Conservation (phyloP, 2,797 vertebrate species). For the Buphagus erythrorhynchus region DNA sequence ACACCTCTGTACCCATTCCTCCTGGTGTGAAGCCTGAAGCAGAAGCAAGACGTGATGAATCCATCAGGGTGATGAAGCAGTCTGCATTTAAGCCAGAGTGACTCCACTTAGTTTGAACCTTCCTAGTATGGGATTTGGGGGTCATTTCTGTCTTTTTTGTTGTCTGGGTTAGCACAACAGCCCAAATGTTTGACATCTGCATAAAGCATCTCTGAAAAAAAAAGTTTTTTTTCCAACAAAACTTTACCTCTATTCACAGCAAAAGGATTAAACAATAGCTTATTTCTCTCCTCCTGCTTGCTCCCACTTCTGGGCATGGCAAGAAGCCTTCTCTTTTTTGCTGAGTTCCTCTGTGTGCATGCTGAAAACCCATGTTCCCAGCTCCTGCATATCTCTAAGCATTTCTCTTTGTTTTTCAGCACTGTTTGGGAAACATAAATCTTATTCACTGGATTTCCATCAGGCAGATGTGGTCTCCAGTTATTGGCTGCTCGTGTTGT, state of each 20-base stretch:
- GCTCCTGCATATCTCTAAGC: not conserved
- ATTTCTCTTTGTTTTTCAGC: not conserved
- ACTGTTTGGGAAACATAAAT: constrained; percentile 3
- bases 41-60: not conserved
- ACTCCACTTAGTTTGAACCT: not conserved
- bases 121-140: not conserved
- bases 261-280: not conserved
- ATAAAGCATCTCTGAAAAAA: not conserved
- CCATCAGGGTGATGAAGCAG: not conserved
- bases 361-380: not conserved
- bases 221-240: not conserved
- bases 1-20: not conserved
- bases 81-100: not conserved
- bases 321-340: not conserved
- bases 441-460: not conserved
- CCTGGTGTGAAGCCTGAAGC: not conserved
- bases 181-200: not conserved
- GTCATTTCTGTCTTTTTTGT: not conserved
- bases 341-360: not conserved
- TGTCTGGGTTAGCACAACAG: not conserved
- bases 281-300: not conserved
- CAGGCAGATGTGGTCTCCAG: not conserved
- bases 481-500: not conserved
- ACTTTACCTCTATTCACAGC: not conserved
- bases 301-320: not conserved